These are phyloP conservation scores for Columbina picui DNA, from an alignment of 2,113 vertebrate species.

Conservation along the genomic window DNA sequence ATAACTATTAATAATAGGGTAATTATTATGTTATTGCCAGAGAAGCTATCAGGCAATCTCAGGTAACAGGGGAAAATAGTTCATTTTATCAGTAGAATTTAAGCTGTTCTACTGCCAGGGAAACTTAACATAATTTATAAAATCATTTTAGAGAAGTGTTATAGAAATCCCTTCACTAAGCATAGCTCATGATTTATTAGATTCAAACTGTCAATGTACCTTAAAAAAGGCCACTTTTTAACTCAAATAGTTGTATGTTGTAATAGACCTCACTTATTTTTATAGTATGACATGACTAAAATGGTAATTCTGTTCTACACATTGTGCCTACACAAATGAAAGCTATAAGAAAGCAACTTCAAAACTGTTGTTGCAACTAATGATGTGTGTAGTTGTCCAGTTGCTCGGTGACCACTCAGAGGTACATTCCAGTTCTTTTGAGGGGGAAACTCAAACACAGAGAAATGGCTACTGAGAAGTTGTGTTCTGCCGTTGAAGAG, in stretches of 20 bases:
- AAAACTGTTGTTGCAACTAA: neutral
- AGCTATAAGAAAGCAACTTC: neutral
- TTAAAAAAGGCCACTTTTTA: neutral
- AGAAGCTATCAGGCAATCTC: neutral
- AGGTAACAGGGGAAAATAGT: neutral
- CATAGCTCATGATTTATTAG: neutral
- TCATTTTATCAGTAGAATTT: neutral
- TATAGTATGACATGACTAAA: neutral
- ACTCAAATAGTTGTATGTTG: neutral
- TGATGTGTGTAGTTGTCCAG: neutral
- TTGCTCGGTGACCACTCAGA: neutral
- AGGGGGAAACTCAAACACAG: neutral
- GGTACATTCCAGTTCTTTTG: accelerated
- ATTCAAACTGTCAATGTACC: neutral
- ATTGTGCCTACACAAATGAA: neutral
- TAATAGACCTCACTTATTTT: neutral
- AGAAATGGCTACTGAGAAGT: neutral
- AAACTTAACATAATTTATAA: neutral
- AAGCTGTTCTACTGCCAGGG: neutral
- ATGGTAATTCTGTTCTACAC: neutral
- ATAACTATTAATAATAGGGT: neutral
- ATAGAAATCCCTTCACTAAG: neutral
- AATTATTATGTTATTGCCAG: neutral
- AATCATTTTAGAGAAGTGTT: neutral
- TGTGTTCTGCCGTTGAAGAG: neutral